Base-by-base conservation (phyloP, 2,888 invertebrate genomes). In the Eledona agricola region DNA sequence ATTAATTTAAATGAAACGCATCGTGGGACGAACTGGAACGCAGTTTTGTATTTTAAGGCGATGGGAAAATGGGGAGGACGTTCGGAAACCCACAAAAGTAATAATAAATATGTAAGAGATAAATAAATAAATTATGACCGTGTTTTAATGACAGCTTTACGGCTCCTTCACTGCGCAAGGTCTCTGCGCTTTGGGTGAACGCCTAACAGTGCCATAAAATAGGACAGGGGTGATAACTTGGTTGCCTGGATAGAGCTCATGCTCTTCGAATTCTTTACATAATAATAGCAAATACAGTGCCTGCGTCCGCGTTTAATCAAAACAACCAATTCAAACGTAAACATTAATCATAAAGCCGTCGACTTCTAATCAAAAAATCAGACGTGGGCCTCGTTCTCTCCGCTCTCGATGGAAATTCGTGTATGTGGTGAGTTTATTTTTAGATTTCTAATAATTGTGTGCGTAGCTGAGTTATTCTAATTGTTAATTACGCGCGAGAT, bases 191-290 rank as follows among this genome's bases (percentile, higher is more conserved):
- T 56, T 55, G 55, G 62, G 64, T 63, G 62, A 64, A 64, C 64
- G 64, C 64, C 64, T 64, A 64, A 59, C 58, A 47, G 58, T 61
- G 55, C 51, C 60, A 59, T 60, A 58, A 65, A 62, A 63, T 65
- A 64, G 65, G 64, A 64, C 65, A 64, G 58, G 58, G 62, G 60
- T 55, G 63, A 59, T 59, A 59, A 57, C 62, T 59, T 63, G 63
- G 62, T 61, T 62, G 62, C 65, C 63, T 60, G 64, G 61, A 43
- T 52, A 55, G 55, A 55, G 55, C 51, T 53, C 49, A 42, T 38
- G 51, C 56, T 51, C 51, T 49, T 23, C 11, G 43, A 25, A 55
- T 53, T 55, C 51, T 57, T 56, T 53, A 50, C 50, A 53, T 56
- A 42, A 57, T 35, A 54, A 26, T 43, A 51, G 50, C 25, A 26